Evolutionary conservation across 2,113 vertebrate species (phyloP).

Genomic region (Oryzias woworae): DNA sequence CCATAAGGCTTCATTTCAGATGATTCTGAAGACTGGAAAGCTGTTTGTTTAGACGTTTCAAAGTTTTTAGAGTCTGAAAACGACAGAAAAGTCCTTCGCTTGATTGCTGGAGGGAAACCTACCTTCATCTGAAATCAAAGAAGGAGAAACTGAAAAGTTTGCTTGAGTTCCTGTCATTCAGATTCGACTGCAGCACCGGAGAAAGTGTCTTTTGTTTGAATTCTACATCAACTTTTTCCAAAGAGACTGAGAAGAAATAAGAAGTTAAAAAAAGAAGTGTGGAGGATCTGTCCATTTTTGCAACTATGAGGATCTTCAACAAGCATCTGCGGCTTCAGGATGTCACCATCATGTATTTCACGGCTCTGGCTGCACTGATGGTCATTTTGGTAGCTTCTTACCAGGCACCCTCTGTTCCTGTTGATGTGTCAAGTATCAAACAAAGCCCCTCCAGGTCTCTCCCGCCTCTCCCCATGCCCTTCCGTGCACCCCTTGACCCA

Average conservation of each 20-base stretch:
- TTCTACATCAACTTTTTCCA: constrained; percentile 1
- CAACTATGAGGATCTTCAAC: constrained; percentile 68
- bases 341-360: constrained; percentile 88
- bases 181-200: not conserved
- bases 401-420: constrained; percentile 60
- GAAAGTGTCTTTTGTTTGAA: constrained; percentile 2
- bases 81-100: not conserved
- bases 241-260: not conserved
- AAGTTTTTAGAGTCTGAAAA: constrained; percentile 21
- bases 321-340: constrained; percentile 79
- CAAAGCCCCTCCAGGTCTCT: constrained; percentile 2
- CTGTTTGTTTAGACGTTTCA: no score
- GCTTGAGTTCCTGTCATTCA: constrained; percentile 10
- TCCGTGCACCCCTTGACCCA: constrained; percentile 85
- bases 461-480: constrained; percentile 76
- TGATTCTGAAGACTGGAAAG: constrained; percentile 8
- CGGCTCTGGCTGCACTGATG: constrained; percentile 81
- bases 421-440: constrained; percentile 36
- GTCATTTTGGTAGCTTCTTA: constrained; percentile 88
- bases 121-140: constrained; percentile 14
- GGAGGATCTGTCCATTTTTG: not conserved
- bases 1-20: constrained; percentile 51
- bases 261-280: not conserved
- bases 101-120: constrained; percentile 15
- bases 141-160: constrained; percentile 7